phyloP scores from a whole-genome alignment of 2,797 vertebrate species.

The Pseudochirops cupreus region DNA sequence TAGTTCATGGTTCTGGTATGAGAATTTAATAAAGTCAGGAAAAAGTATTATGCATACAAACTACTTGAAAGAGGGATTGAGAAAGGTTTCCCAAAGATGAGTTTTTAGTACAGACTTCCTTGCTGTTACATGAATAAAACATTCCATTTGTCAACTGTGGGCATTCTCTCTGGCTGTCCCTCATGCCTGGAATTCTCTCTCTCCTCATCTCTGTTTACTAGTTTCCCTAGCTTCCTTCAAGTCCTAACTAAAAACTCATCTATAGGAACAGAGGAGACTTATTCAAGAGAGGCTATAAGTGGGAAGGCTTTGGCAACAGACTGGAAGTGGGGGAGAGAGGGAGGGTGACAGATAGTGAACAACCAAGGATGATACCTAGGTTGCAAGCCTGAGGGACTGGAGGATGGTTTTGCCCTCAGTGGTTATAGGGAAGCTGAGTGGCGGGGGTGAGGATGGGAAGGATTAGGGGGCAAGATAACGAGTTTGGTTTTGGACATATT shows the following conservation, averaged over 20 bases:
- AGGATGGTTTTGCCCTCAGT: not conserved
- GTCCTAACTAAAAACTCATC: too few species aligned
- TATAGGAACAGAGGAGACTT: not conserved
- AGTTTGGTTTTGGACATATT: not conserved
- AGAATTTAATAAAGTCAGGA: too few species aligned
- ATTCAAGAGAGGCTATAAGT: not conserved
- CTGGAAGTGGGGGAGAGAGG: not conserved
- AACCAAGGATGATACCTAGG: not conserved
- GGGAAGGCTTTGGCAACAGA: not conserved
- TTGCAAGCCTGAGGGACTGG: not conserved
- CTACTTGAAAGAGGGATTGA: not conserved
- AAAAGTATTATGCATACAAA: too few species aligned
- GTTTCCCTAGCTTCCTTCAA: too few species aligned
- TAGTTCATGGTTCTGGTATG: too few species aligned
- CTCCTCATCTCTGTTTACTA: too few species aligned
- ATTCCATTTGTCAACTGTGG: too few species aligned
- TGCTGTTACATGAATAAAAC: too few species aligned
- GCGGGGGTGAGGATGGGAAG: too few species aligned
- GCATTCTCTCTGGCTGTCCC: too few species aligned
- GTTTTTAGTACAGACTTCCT: not conserved
- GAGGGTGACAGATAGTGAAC: not conserved
- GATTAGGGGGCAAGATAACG: not conserved
- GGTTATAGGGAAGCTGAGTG: not conserved
- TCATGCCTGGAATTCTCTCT: too few species aligned
- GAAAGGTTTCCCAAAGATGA: not conserved